Base-by-base conservation (phyloP, 1,140 invertebrate genomes). In the Drosophila baimaii region DNA sequence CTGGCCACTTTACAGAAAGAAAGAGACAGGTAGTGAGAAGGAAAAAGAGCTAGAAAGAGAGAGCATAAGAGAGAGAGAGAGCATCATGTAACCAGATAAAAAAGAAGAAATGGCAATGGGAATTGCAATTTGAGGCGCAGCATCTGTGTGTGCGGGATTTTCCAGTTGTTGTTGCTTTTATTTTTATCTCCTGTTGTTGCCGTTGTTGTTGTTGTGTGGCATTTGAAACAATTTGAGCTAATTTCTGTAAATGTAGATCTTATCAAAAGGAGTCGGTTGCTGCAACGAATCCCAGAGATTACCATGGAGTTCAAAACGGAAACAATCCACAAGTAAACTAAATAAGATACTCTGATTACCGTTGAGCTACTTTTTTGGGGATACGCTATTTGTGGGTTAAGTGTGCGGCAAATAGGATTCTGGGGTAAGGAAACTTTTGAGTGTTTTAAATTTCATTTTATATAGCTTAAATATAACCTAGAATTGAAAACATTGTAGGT, bases 221-320 rank as follows among this genome's bases (percentile, higher is more conserved):
- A 77, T 77, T 77, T 76, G 71, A 77, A 68, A 77, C 72, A 77
- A 77, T 77, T 77, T 77, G 39, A 77, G 74, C 71, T 76, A 76
- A 77, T 77, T 77, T 77, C 49, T 62, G 56, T 73, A 62, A 58
- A 77, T 66, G 49, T 68, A 68, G 63, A 77, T 77, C 74, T 68
- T 49, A 77, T 76, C 73, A 68, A 61, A 69, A 70, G 43, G 65
- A 70, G 44, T 49, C n/a, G 19, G 13, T 61, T 33, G 17, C 33
- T 29, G 54, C n/a, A 41, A n/a, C 35, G 54, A 31, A 29, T 17
- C 25, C 27, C 43, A 49, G 51, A 31, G 65, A 70, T 70, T 27
- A 70, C 23, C 65, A 23, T 12, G 19, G 37, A 66, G 61, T 23
- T 54, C 21, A 25, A 61, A 54, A 25, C 19, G 59, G 4, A 63